Percentiles rank a stretch among this genome's conserved stretches.
Conservation (phyloP, 1,140 invertebrate genomes). For the Drosophila bocki region DNA sequence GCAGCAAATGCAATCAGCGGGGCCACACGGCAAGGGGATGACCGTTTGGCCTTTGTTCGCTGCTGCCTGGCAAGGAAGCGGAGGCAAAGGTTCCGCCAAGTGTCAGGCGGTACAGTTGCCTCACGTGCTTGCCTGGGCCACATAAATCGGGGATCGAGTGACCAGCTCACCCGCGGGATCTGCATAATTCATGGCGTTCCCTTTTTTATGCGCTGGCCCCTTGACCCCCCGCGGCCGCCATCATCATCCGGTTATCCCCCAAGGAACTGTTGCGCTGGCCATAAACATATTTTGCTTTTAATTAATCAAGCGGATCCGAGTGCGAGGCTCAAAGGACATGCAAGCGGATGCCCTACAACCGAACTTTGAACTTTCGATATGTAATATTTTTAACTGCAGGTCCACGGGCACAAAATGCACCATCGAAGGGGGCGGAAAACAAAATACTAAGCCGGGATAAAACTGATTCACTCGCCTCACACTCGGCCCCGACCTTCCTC, state of each 20-base stretch:
- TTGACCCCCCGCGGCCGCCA: not conserved
- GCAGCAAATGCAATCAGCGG: constrained; percentile 63
- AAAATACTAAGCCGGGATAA: constrained; percentile 70
- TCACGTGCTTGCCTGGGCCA: constrained; percentile 23
- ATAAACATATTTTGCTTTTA: constrained; percentile 79
- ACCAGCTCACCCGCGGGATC: constrained; percentile 26
- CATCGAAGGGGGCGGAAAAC: constrained; percentile 36
- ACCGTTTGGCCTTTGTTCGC: constrained; percentile 42
- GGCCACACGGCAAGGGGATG: not conserved
- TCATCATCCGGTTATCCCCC: constrained; percentile 48
- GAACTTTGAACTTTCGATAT: constrained; percentile 76
- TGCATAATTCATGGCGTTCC: constrained; percentile 62
- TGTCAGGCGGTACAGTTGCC: constrained; percentile 54
- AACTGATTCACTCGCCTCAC: constrained; percentile 9
- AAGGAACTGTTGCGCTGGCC: constrained; percentile 53
- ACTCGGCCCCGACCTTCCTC: not conserved
- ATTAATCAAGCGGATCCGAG: constrained; percentile 72
- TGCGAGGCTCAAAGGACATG: constrained; percentile 64
- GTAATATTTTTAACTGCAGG: constrained; percentile 60
- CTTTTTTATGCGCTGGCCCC: constrained; percentile 3
- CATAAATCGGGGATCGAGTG: constrained; percentile 51
- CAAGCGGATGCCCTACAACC: constrained; percentile 63
- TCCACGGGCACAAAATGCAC: constrained; percentile 40
- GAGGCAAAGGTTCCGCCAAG: constrained; percentile 47
- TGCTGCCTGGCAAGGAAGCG: constrained; percentile 1